Conservation (phyloP, 1,140 invertebrate genomes). For the Asobara japonica region DNA sequence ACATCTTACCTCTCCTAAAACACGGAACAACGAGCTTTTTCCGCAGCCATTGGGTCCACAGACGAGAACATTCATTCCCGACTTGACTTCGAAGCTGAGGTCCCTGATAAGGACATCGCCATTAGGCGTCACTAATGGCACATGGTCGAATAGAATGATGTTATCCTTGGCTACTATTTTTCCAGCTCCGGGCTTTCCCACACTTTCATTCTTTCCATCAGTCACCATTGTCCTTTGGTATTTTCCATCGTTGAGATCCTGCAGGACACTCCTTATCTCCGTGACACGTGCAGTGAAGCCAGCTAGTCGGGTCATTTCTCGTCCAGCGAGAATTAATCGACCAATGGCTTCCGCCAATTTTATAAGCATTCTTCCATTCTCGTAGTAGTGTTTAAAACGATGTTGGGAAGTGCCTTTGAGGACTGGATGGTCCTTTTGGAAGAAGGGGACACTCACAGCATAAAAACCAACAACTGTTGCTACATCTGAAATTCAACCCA, state of each 20-base stretch:
- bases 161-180: slow-evolving; percentile 88
- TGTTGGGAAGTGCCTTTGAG: slow-evolving; percentile 67
- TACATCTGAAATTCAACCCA: slow-evolving; percentile 80
- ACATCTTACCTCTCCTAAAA: slow-evolving; percentile 82
- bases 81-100: slow-evolving; percentile 90
- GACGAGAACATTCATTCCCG: slow-evolving; percentile 95
- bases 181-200: slow-evolving; percentile 77
- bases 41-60: slow-evolving; percentile 98
- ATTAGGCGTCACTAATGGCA: slow-evolving; percentile 96
- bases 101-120: slow-evolving; percentile 93
- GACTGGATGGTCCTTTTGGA: slow-evolving; percentile 75
- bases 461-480: slow-evolving; percentile 96
- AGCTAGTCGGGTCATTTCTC: slow-evolving; percentile 92
- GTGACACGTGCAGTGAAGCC: slow-evolving; percentile 94
- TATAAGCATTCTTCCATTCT: slow-evolving; percentile 95
- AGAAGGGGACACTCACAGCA: slow-evolving; percentile 94
- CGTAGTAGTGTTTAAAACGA: slow-evolving; percentile 86
- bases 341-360: slow-evolving; percentile 98
- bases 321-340: slow-evolving; percentile 89
- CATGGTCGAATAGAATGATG: slow-evolving; percentile 91
- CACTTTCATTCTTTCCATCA: slow-evolving; percentile 55
- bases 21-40: slow-evolving; percentile 93
- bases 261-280: slow-evolving; percentile 86
- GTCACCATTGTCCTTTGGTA: slow-evolving; percentile 90
- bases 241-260: slow-evolving; percentile 86